Percentiles rank a stretch among this genome's conserved stretches.
Conservation (phyloP, 2,888 invertebrate genomes). For the Lamellibrachia satsuma region DNA sequence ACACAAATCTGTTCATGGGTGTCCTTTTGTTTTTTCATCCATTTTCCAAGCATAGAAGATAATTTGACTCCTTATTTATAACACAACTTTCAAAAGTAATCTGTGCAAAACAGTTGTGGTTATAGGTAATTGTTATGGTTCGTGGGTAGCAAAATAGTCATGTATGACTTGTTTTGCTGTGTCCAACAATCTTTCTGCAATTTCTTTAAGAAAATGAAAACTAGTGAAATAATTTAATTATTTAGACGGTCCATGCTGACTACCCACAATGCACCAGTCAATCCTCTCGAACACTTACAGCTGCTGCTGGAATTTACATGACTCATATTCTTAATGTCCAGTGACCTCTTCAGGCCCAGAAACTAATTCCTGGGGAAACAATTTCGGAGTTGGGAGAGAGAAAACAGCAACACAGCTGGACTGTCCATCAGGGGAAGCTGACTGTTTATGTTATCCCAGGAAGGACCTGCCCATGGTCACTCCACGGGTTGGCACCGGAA, state of each 20-base stretch:
- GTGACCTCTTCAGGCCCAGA: not conserved
- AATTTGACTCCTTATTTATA: too few relatives aligned
- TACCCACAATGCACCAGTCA: not conserved
- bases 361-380: slow-evolving; percentile 3
- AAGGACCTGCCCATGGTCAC: not conserved
- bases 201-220: not conserved
- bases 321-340: not conserved
- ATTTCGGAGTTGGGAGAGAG: not conserved
- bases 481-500: not conserved
- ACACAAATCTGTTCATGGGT: too few relatives aligned
- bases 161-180: not conserved
- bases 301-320: not conserved
- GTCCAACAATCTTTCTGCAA: not conserved
- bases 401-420: not conserved
- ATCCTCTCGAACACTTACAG: not conserved
- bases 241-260: not conserved
- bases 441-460: not conserved
- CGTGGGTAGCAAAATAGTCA: not conserved
- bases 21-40: too few relatives aligned
- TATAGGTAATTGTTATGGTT: not conserved
- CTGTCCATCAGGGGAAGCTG: not conserved
- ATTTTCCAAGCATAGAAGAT: too few relatives aligned
- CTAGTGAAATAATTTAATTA: not conserved
- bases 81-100: too few relatives aligned
- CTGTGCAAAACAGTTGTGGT: too few relatives aligned